A percentile compares a stretch with the other conserved stretches of the same genome.
Conservation (phyloP, 2,888 invertebrate species). For the Balanococcus diminutus region DNA sequence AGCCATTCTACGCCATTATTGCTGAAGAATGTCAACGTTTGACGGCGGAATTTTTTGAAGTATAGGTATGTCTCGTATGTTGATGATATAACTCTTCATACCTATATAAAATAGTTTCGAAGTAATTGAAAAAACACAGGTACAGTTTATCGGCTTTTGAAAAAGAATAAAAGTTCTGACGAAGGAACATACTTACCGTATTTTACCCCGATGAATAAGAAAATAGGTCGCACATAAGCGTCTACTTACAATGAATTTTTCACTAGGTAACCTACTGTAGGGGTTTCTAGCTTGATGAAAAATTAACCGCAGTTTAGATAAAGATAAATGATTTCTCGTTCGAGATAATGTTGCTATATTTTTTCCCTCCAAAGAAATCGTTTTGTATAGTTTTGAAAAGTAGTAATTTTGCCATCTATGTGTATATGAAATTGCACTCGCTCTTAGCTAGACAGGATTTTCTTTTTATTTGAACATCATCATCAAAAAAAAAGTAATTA, state of each 20-base stretch:
- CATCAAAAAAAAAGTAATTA: neutral
- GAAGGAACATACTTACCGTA: neutral
- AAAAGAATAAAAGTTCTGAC: neutral
- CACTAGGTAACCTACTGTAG: neutral
- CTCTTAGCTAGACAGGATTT: neutral
- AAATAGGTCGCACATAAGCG: neutral
- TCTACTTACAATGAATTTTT: neutral
- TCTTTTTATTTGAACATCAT: constrained; percentile 17
- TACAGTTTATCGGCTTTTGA: neutral
- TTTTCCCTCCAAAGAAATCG: neutral
- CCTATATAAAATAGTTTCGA: neutral
- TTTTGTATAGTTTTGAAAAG: neutral
- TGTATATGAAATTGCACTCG: neutral
- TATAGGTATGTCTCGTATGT: neutral
- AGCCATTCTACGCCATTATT: neutral
- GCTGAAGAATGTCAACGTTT: neutral
- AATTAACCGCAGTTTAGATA: neutral
- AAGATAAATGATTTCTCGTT: constrained; percentile 32
- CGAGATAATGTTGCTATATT: constrained; percentile 24
- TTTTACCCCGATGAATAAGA: neutral
- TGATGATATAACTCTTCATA: neutral
- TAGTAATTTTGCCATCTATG: constrained; percentile 6
- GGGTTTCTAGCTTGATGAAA: neutral
- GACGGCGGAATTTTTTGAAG: neutral
- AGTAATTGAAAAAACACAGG: neutral